Evolutionary conservation across 2,888 invertebrate species (phyloP).

Genomic region (Deilephila elpenor): DNA sequence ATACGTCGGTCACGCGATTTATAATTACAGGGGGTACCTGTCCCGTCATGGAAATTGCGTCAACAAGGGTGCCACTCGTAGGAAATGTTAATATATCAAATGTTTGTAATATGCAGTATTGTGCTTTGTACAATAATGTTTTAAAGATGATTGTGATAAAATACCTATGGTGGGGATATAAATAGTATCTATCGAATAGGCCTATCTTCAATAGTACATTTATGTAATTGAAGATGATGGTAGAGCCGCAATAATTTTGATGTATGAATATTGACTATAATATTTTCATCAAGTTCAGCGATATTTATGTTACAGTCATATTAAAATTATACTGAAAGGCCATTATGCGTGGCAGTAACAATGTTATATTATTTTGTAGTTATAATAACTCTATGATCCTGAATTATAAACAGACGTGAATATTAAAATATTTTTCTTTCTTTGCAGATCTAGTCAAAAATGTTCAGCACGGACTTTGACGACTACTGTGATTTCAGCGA

Average conservation of each 20-base stretch:
- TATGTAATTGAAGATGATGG: background rate
- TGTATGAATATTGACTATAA: background rate
- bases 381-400: no score
- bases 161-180: no score
- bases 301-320: no score
- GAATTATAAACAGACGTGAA: no score
- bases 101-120: background rate
- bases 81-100: slow-evolving; percentile 10
- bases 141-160: no score
- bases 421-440: slow-evolving; percentile 1
- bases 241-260: background rate
- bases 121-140: no score
- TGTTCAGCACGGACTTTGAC: slow-evolving; percentile 75
- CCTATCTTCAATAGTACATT: background rate
- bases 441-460: slow-evolving; percentile 53
- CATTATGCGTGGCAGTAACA: no score
- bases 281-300: no score
- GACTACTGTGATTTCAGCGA: slow-evolving; percentile 81
- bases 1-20: slow-evolving; percentile 70
- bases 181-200: no score
- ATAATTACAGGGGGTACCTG: slow-evolving; percentile 56
- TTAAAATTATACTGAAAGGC: no score
- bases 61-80: slow-evolving; percentile 41
- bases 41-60: slow-evolving; percentile 60
- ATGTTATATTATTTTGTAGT: no score